Conservation (phyloP, 2,113 vertebrate species). For the Hemiprocne comata region DNA sequence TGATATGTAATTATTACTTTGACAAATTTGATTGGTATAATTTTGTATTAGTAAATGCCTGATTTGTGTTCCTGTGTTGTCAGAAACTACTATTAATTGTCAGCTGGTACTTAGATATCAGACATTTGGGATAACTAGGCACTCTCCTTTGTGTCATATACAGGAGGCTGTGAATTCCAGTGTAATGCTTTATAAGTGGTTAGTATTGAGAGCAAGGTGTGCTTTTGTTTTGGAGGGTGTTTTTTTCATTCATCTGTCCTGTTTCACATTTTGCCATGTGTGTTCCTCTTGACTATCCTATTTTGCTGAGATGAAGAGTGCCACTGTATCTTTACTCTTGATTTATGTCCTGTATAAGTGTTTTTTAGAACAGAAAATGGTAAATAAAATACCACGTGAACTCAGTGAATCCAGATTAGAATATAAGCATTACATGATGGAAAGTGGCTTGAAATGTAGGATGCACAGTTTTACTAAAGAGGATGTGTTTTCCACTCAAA, state of each 20-base stretch:
- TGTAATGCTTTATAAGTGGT: background rate
- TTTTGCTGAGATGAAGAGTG: background rate
- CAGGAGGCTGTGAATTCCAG: background rate
- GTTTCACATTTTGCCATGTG: background rate
- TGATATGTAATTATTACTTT: background rate
- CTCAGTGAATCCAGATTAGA: background rate
- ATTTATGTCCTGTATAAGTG: background rate
- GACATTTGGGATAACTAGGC: background rate
- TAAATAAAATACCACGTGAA: background rate
- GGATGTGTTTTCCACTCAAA: background rate
- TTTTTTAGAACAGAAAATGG: background rate
- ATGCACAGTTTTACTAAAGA: background rate
- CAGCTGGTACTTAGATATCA: background rate
- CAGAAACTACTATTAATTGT: background rate
- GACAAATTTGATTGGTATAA: background rate
- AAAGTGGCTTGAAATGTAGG: background rate
- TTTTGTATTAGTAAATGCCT: background rate
- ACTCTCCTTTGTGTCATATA: background rate
- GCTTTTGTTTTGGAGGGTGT: background rate
- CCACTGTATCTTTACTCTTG: background rate
- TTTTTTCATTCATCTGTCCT: background rate
- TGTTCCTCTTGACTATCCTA: background rate
- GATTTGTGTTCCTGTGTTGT: background rate
- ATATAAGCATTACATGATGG: background rate
- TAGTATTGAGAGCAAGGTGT: background rate